Percentiles rank a stretch among this genome's conserved stretches.
phyloP scores from a whole-genome alignment of 2,797 vertebrate genomes.

The Hippocampus kuda region DNA sequence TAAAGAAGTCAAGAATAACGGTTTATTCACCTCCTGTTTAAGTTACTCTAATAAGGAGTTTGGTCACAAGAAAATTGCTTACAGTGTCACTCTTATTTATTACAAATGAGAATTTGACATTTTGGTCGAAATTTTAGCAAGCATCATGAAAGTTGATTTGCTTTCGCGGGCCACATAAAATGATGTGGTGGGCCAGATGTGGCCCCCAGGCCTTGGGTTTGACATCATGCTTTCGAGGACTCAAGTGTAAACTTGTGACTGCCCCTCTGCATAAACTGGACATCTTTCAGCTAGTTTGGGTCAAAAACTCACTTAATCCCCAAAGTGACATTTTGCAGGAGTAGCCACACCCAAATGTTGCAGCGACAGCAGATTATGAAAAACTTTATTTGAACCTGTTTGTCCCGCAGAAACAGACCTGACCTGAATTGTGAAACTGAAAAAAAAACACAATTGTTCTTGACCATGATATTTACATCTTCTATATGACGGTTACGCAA shows the following conservation, averaged over 20 bases:
- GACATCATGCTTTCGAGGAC: background rate
- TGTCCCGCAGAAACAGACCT: background rate
- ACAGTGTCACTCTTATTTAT: no score
- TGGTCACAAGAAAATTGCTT: no score
- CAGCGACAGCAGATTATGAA: background rate
- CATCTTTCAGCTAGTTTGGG: background rate
- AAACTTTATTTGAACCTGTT: background rate
- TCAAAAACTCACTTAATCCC: background rate
- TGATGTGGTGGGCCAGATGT: no score
- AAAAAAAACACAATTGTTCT: background rate
- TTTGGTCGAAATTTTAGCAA: no score
- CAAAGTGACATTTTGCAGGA: background rate
- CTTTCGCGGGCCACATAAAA: no score
- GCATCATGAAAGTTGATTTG: no score
- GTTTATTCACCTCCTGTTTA: no score
- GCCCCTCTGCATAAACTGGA: background rate
- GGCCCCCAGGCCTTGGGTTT: no score
- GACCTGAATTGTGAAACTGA: background rate
- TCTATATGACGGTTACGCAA: no score
- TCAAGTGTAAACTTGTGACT: background rate
- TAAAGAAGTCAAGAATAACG: no score
- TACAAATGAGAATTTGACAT: no score
- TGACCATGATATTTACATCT: background rate
- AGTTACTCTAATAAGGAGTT: no score
- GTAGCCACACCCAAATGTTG: background rate